phyloP scores from a whole-genome alignment of 2,888 invertebrate genomes.

The Tiliacea aurago region DNA sequence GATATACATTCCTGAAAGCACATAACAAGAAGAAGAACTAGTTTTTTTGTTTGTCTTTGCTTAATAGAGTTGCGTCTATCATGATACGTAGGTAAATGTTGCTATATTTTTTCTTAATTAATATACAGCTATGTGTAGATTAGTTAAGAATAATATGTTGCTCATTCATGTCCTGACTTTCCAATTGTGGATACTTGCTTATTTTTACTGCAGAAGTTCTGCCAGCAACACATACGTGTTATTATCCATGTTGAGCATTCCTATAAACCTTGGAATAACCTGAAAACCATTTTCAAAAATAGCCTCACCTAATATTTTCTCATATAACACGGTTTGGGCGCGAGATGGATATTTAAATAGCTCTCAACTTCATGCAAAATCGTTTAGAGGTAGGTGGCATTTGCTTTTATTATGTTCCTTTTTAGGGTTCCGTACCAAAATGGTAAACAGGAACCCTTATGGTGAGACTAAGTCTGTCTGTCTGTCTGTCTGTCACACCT shows the following conservation, averaged over 20 bases:
- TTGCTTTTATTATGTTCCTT: constrained; percentile 9
- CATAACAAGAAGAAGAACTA: too few relatives aligned
- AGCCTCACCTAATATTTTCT: constrained; percentile 19
- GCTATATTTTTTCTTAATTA: too few relatives aligned
- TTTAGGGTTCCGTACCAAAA: too few relatives aligned
- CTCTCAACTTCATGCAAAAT: constrained; percentile 49
- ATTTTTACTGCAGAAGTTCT: background rate
- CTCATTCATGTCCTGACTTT: background rate
- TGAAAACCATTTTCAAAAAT: constrained; percentile 15
- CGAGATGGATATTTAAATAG: constrained; percentile 61
- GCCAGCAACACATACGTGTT: too few relatives aligned
- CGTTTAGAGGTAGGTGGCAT: constrained; percentile 35
- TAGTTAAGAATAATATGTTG: too few relatives aligned
- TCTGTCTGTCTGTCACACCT: too few relatives aligned
- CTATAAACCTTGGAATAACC: background rate
- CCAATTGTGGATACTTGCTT: background rate
- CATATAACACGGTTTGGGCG: constrained; percentile 36
- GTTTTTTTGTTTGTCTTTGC: background rate
- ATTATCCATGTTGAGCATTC: background rate
- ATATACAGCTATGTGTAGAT: too few relatives aligned
- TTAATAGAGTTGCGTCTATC: background rate
- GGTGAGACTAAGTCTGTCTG: too few relatives aligned
- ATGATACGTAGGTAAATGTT: too few relatives aligned
- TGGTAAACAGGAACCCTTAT: too few relatives aligned
- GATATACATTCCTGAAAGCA: background rate